Conservation (phyloP, 1,140 invertebrate species). For the Maconellicoccus hirsutus region DNA sequence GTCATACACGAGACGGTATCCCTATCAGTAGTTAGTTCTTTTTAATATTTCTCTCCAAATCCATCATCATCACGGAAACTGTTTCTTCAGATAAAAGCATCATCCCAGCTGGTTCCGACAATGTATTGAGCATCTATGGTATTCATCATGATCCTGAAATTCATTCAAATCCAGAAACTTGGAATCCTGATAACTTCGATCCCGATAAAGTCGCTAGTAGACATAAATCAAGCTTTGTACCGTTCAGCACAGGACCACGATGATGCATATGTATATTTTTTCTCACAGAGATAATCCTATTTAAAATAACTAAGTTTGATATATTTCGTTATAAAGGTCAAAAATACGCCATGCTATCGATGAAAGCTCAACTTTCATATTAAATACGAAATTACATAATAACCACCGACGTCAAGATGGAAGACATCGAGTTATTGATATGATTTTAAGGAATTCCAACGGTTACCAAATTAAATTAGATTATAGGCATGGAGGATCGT, state of each 20-base stretch:
- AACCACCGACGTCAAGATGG: background rate
- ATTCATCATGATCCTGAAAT: conserved; percentile 40
- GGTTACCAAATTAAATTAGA: background rate
- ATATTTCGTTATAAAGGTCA: background rate
- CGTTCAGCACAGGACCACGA: conserved; percentile 39
- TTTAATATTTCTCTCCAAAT: no score
- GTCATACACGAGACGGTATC: conserved; percentile 42
- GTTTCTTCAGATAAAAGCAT: conserved; percentile 1
- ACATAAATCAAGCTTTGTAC: conserved; percentile 34
- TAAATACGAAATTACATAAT: background rate
- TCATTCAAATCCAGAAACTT: conserved; percentile 43
- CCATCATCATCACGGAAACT: no score
- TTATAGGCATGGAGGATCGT: background rate
- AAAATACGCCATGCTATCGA: background rate
- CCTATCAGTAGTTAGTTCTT: conserved; percentile 35
- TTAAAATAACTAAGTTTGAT: background rate
- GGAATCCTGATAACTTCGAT: conserved; percentile 44
- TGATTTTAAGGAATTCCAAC: background rate
- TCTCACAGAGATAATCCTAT: background rate
- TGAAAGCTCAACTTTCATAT: background rate
- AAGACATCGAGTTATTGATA: background rate
- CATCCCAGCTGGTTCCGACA: conserved; percentile 49
- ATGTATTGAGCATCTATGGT: conserved; percentile 49
- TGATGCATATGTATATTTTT: conserved; percentile 36
- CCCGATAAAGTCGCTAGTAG: conserved; percentile 36